Conservation (phyloP, 2,113 vertebrate species). For the Probosciger aterrimus region DNA sequence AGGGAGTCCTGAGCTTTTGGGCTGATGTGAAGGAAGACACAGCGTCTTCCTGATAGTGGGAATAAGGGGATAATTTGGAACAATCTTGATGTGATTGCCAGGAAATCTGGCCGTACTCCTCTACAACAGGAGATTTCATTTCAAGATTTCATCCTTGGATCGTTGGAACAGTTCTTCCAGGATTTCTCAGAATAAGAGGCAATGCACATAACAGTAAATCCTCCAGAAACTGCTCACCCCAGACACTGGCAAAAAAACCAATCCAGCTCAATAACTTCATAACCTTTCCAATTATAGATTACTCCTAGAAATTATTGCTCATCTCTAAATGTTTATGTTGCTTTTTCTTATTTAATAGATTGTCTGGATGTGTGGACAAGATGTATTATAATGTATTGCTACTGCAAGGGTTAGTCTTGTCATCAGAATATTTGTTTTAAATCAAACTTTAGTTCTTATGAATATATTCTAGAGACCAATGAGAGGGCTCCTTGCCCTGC, state of each 20-base stretch:
- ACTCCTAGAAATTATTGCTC: background rate
- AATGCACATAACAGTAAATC: background rate
- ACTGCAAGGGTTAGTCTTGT: background rate
- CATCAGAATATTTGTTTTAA: background rate
- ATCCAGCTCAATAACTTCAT: background rate
- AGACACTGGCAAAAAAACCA: background rate
- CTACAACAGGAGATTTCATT: background rate
- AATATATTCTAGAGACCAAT: background rate
- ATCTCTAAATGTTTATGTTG: background rate
- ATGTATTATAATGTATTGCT: background rate
- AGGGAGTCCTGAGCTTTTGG: background rate
- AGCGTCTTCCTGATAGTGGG: background rate
- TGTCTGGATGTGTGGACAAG: background rate
- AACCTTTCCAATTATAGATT: background rate
- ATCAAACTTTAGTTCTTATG: background rate
- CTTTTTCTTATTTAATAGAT: background rate
- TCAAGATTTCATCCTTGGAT: background rate
- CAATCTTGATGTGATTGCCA: background rate
- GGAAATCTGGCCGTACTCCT: background rate
- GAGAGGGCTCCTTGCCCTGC: background rate
- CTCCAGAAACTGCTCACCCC: background rate
- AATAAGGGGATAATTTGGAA: background rate
- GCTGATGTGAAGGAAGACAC: background rate
- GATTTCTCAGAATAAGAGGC: background rate
- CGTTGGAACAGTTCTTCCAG: background rate